Evolutionary conservation across 2,113 vertebrate species (phyloP).

Genomic region (Varanus komodoensis): DNA sequence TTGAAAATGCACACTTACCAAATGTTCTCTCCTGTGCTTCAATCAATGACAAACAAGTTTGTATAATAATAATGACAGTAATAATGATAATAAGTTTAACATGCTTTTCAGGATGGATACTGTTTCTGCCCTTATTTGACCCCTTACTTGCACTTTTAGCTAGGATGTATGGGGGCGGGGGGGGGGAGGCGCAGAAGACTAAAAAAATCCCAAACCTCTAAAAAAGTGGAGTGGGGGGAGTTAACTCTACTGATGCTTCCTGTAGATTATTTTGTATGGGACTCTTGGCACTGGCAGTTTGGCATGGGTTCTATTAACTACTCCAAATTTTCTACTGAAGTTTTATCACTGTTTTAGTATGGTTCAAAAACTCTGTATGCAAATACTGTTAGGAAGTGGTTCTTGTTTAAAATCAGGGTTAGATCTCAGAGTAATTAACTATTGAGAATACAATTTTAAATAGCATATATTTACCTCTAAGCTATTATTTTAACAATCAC

Average conservation of each 20-base stretch:
- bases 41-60: background rate
- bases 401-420: background rate
- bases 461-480: background rate
- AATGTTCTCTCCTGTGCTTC: background rate
- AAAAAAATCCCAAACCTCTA: background rate
- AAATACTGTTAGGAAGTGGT: background rate
- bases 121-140: background rate
- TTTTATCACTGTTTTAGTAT: background rate
- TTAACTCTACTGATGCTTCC: background rate
- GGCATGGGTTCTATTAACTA: background rate
- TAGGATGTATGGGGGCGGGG: background rate
- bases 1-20: background rate
- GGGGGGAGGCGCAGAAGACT: no score
- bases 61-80: no score
- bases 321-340: background rate
- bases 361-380: background rate
- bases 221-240: background rate
- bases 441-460: background rate
- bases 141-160: background rate
- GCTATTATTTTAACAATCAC: background rate
- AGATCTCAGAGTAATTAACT: background rate
- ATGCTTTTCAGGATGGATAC: no score
- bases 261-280: background rate
- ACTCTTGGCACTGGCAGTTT: background rate
- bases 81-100: no score